Evolutionary conservation across 2,113 vertebrate genomes (phyloP).

Genomic region (Bujurquina vittata): DNA sequence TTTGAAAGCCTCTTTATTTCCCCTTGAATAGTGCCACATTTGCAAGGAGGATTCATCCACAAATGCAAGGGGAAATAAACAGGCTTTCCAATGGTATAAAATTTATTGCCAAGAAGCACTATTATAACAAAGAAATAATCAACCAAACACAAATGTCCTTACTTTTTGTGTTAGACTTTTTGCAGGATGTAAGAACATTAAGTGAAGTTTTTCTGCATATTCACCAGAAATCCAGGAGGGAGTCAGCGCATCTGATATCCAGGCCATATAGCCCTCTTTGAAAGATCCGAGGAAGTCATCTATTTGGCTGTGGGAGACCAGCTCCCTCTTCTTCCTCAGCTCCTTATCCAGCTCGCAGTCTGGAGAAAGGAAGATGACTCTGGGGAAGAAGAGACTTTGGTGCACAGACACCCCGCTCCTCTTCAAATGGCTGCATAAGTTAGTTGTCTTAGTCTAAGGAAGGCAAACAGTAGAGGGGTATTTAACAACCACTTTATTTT

Average conservation of each 20-base stretch:
- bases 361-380: conserved; percentile 77
- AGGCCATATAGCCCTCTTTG: conserved; percentile 70
- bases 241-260: conserved; percentile 76
- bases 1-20: no score
- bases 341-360: conserved; percentile 73
- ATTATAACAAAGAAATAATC: no score
- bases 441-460: conserved; percentile 71
- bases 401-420: conserved; percentile 69
- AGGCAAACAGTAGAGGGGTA: not conserved
- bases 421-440: conserved; percentile 73
- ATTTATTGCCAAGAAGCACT: no score
- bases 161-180: not conserved
- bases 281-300: conserved; percentile 77
- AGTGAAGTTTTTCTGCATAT: not conserved
- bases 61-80: no score
- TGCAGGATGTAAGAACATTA: not conserved
- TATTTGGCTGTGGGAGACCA: conserved; percentile 70
- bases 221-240: conserved; percentile 82
- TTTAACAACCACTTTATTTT: not conserved
- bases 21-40: no score
- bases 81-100: no score
- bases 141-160: no score
- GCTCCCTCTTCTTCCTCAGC: conserved; percentile 74
- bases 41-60: no score
- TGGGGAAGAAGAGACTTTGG: conserved; percentile 70